phyloP scores from a whole-genome alignment of 2,113 vertebrate species.

The Xenus cinereus region DNA sequence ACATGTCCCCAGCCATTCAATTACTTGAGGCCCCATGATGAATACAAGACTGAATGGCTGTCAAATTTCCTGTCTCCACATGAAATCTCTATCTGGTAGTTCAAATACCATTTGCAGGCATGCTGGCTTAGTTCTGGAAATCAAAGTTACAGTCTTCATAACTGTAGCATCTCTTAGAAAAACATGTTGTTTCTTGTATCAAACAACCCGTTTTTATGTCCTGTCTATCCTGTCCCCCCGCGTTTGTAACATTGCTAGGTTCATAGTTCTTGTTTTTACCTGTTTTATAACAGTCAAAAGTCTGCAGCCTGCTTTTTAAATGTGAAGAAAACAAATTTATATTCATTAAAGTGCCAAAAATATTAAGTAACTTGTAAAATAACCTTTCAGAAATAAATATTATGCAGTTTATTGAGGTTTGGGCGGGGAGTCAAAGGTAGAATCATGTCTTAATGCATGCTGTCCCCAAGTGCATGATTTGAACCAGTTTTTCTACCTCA shows the following conservation, averaged over 20 bases:
- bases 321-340: neutral
- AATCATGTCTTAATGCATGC: neutral
- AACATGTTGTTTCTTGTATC: neutral
- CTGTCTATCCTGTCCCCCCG: no score
- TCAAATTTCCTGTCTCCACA: constrained; percentile 59
- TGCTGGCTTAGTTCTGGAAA: neutral
- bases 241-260: neutral
- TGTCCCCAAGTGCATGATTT: neutral
- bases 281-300: neutral
- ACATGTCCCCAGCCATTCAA: neutral
- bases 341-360: neutral
- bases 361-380: neutral
- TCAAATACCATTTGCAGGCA: constrained; percentile 41
- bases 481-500: neutral
- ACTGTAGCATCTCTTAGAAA: neutral
- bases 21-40: neutral
- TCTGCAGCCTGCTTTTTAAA: neutral
- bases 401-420: neutral
- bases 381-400: neutral
- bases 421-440: neutral
- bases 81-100: constrained; percentile 41
- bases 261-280: neutral
- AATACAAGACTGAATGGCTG: constrained; percentile 14
- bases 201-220: neutral
- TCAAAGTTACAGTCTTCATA: neutral